Conservation (phyloP, 2,888 invertebrate genomes). For the Drosophila ochracea region DNA sequence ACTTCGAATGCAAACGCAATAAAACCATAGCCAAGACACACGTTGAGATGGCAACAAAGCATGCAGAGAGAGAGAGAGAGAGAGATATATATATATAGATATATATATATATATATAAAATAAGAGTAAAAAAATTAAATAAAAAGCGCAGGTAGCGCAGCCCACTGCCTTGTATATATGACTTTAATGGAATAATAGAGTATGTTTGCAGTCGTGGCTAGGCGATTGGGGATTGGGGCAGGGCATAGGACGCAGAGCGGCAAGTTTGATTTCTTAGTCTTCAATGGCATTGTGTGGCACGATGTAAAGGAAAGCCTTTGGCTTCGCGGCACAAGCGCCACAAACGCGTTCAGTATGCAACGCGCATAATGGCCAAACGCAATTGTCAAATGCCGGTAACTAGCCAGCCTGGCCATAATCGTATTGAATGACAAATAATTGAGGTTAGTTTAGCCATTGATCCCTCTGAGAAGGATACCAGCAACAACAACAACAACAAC, state of each 20-base stretch:
- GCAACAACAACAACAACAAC: slow-evolving; percentile 2
- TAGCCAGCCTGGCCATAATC: slow-evolving; percentile 60
- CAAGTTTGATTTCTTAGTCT: slow-evolving; percentile 73
- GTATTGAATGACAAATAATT: slow-evolving; percentile 80
- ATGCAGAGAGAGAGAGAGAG: not conserved
- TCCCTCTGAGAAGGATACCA: slow-evolving; percentile 15
- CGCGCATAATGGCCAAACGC: slow-evolving; percentile 48
- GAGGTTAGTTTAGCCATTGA: slow-evolving; percentile 76
- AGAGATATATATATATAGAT: not conserved
- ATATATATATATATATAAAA: slow-evolving; percentile 20
- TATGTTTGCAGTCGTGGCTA: slow-evolving; percentile 64
- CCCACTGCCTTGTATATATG: slow-evolving; percentile 40
- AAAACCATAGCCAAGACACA: slow-evolving; percentile 26
- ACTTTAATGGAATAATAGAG: slow-evolving; percentile 81
- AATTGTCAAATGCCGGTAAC: slow-evolving; percentile 54
- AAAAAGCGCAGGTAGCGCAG: slow-evolving; percentile 27
- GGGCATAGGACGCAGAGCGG: slow-evolving; percentile 28
- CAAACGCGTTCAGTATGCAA: slow-evolving; percentile 42
- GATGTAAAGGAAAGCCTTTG: slow-evolving; percentile 16
- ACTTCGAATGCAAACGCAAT: slow-evolving; percentile 43
- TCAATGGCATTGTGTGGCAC: slow-evolving; percentile 53
- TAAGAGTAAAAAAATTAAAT: slow-evolving; percentile 43
- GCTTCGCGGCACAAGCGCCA: slow-evolving; percentile 16
- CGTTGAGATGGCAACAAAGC: slow-evolving; percentile 5
- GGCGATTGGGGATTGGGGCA: slow-evolving; percentile 1